Evolutionary conservation across 2,888 invertebrate genomes (phyloP).

Genomic region (Dryobota labecula): DNA sequence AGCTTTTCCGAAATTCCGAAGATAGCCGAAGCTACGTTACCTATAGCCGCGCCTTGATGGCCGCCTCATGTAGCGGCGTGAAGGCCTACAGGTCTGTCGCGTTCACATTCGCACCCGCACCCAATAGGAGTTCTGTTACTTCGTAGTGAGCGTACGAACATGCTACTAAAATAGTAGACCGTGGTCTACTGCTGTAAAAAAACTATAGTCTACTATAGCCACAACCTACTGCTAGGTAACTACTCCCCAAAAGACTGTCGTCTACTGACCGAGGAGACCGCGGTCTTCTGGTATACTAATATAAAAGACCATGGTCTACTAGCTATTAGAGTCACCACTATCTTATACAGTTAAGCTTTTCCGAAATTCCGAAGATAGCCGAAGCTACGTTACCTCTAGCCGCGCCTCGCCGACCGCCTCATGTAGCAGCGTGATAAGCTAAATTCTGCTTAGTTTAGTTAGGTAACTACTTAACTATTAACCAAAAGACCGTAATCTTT

Average conservation of each 20-base stretch:
- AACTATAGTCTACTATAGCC: background rate
- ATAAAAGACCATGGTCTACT: background rate
- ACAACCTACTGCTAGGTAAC: background rate
- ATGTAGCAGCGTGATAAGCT: conserved; percentile 94
- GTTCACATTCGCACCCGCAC: conserved; percentile 98
- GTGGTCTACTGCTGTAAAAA: background rate
- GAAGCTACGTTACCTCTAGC: conserved; percentile 25
- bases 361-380: background rate
- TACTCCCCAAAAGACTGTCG: background rate
- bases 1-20: too few species aligned
- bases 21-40: conserved; percentile 13
- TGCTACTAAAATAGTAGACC: too few species aligned
- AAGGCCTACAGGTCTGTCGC: conserved; percentile 99
- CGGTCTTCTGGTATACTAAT: too few species aligned
- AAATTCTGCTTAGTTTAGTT: too few species aligned
- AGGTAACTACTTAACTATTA: background rate
- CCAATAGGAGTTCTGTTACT: conserved; percentile 96
- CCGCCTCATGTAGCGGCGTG: conserved; percentile 91
- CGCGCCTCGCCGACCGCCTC: conserved; percentile 49
- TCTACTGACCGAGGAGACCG: too few species aligned
- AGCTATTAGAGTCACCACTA: background rate
- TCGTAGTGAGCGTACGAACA: conserved; percentile 99
- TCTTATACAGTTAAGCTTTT: too few species aligned
- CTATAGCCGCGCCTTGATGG: conserved; percentile 48
- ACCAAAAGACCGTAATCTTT: background rate